Evolutionary conservation across 2,113 vertebrate species (phyloP).

Genomic region (Antechinus stuartii): DNA sequence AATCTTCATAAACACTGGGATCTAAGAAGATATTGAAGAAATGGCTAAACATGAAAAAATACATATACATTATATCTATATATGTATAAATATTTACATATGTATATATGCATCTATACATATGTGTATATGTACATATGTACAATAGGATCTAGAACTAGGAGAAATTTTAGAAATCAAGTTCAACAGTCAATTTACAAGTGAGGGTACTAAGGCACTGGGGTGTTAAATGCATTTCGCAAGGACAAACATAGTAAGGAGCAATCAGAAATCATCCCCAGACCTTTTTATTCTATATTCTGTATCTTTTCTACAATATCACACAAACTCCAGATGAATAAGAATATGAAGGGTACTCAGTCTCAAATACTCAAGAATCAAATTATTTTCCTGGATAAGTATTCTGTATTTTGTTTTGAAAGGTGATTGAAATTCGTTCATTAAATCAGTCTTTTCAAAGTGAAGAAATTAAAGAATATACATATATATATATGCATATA

Average conservation of each 20-base stretch:
- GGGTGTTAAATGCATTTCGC: too few species aligned
- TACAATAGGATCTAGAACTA: neutral
- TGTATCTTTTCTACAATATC: neutral
- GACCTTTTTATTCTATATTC: neutral
- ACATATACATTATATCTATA: neutral
- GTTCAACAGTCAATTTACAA: neutral
- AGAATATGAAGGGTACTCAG: constrained; percentile 10
- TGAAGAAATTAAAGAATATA: neutral
- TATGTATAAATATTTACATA: too few species aligned
- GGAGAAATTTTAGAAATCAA: neutral
- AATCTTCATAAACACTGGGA: neutral
- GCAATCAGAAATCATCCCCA: neutral
- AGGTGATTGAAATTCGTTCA: neutral
- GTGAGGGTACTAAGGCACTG: neutral
- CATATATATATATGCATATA: too few species aligned
- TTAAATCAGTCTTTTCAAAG: neutral
- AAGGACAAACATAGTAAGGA: neutral
- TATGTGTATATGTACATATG: neutral
- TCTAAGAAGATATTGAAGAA: neutral
- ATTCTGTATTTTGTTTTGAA: neutral
- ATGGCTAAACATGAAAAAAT: neutral
- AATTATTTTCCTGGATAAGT: neutral
- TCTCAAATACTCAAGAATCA: neutral
- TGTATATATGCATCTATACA: neutral
- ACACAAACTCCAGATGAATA: neutral